These are phyloP conservation scores for Bellardia bayeri DNA, from an alignment of 2,888 invertebrate species.

Conservation along the genomic window DNA sequence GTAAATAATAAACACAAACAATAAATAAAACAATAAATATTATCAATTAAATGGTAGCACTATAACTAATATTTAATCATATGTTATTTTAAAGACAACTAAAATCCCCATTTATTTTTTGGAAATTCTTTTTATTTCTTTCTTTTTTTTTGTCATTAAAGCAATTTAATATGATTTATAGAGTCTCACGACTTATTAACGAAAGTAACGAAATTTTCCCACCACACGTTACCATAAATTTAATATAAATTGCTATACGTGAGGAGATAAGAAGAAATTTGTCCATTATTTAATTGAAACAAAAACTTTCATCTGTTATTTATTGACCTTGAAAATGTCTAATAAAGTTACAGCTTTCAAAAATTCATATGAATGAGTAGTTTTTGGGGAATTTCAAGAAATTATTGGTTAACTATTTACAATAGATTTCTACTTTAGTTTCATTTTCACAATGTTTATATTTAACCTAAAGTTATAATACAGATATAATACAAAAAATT, in stretches of 20 bases:
- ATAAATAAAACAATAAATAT: too few relatives aligned
- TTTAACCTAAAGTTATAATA: too few relatives aligned
- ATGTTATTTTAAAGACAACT: not conserved
- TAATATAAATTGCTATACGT: not conserved
- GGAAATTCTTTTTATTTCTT: not conserved
- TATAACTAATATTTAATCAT: not conserved
- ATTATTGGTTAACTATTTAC: not conserved
- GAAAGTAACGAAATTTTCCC: slow-evolving; percentile 24
- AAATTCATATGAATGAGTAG: not conserved
- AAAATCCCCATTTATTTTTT: not conserved
- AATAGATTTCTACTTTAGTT: too few relatives aligned
- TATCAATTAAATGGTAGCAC: too few relatives aligned
- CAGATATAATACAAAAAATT: too few relatives aligned
- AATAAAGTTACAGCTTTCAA: not conserved
- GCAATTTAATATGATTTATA: slow-evolving; percentile 28
- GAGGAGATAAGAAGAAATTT: not conserved
- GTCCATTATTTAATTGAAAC: not conserved
- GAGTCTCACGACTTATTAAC: not conserved
- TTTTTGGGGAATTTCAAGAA: not conserved
- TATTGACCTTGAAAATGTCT: not conserved
- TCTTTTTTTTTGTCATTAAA: slow-evolving; percentile 13
- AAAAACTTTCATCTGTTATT: not conserved
- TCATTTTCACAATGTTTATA: too few relatives aligned
- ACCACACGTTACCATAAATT: slow-evolving; percentile 18
- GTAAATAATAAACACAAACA: not conserved